phyloP scores from a whole-genome alignment of 2,888 invertebrate species.

The Oegoconia quadripuncta region DNA sequence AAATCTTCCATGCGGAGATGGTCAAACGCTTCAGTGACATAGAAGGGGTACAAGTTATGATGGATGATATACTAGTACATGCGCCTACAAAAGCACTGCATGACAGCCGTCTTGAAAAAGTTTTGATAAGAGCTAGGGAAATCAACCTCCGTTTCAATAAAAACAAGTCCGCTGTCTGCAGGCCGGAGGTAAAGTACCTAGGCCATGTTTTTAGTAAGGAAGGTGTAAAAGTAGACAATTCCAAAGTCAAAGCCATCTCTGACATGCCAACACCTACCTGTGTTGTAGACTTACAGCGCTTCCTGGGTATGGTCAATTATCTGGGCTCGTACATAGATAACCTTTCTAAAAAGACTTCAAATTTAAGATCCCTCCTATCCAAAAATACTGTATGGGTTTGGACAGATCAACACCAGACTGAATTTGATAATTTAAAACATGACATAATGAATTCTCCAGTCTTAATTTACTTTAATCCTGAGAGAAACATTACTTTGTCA shows the following conservation, averaged over 20 bases:
- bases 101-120: constrained; percentile 16
- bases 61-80: constrained; percentile 22
- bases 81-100: constrained; percentile 15
- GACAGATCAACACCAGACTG: constrained; percentile 15
- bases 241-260: constrained; percentile 12
- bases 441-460: neutral
- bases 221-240: constrained; percentile 10
- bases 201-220: constrained; percentile 10
- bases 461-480: neutral
- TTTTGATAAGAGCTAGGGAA: constrained; percentile 17
- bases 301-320: neutral
- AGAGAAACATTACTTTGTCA: neutral
- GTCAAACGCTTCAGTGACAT: constrained; percentile 3
- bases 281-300: neutral
- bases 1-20: constrained; percentile 14
- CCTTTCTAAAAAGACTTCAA: neutral
- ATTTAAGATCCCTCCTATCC: neutral
- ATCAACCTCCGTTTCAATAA: constrained; percentile 20
- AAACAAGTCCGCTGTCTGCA: constrained; percentile 14
- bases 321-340: neutral
- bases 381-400: neutral
- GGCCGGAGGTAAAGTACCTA: constrained; percentile 12
- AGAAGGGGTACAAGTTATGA: constrained; percentile 13
- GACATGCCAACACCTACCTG: constrained; percentile 1
- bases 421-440: constrained; percentile 22